phyloP scores from a whole-genome alignment of 2,888 invertebrate genomes.

The Chouioia cunea region DNA sequence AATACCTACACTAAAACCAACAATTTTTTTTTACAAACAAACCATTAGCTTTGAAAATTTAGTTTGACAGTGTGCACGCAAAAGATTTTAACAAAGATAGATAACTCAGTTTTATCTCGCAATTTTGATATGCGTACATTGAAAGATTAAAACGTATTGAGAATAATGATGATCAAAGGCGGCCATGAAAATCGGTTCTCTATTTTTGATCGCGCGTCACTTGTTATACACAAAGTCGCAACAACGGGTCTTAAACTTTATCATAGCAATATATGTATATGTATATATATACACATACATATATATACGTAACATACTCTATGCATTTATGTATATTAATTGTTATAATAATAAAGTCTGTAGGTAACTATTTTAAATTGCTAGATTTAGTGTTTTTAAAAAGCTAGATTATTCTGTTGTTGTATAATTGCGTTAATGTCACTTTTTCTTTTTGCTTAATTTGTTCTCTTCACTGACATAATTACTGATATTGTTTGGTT shows the following conservation, averaged over 20 bases:
- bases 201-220: slow-evolving; percentile 44
- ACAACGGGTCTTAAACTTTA: slow-evolving; percentile 65
- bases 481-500: slow-evolving; percentile 21
- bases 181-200: slow-evolving; percentile 49
- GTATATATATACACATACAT: no score
- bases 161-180: slow-evolving; percentile 40
- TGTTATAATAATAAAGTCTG: slow-evolving; percentile 66
- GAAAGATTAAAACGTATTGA: slow-evolving; percentile 20
- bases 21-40: slow-evolving; percentile 35
- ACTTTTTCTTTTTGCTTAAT: slow-evolving; percentile 21
- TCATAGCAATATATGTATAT: slow-evolving; percentile 54
- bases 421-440: slow-evolving; percentile 13
- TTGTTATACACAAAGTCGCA: slow-evolving; percentile 54
- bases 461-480: slow-evolving; percentile 26
- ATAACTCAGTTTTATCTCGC: slow-evolving; percentile 17
- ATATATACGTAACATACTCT: slow-evolving; percentile 55
- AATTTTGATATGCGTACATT: slow-evolving; percentile 2
- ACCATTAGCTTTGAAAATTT: slow-evolving; percentile 24
- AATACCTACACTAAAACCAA: slow-evolving; percentile 35
- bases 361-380: slow-evolving; percentile 54
- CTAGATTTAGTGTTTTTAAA: slow-evolving; percentile 33
- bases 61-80: slow-evolving; percentile 17
- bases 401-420: slow-evolving; percentile 13
- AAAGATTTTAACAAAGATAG: slow-evolving; percentile 19
- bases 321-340: slow-evolving; percentile 61